A percentile compares a stretch with the other conserved stretches of the same genome.
Evolutionary conservation across 2,113 vertebrate genomes (phyloP).

Genomic region (Galemys pyrenaicus): DNA sequence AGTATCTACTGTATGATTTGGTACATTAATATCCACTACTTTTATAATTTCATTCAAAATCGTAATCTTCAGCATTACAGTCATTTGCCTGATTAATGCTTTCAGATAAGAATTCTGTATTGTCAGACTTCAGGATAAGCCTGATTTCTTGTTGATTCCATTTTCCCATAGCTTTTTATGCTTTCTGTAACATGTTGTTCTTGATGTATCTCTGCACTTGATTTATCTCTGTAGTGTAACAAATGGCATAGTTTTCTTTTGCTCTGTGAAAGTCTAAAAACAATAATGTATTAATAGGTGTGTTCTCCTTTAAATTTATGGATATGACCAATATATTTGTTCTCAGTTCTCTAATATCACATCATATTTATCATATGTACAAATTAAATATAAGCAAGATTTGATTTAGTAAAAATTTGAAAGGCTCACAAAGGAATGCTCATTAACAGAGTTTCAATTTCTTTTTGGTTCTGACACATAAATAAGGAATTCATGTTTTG

Average conservation of each 20-base stretch:
- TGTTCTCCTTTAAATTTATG: background rate
- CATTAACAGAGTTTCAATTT: background rate
- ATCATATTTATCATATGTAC: background rate
- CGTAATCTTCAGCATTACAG: background rate
- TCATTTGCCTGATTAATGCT: background rate
- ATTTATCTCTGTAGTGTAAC: too few relatives aligned
- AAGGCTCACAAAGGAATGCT: background rate
- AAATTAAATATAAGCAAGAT: conserved; percentile 22
- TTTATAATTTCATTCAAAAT: conserved; percentile 35
- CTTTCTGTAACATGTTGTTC: background rate
- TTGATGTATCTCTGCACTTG: background rate
- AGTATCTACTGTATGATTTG: background rate
- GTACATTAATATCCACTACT: background rate
- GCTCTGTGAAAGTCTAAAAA: conserved; percentile 16
- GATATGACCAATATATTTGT: background rate
- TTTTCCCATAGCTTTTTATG: background rate
- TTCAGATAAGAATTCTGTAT: background rate
- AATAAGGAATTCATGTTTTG: background rate
- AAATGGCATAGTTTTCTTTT: background rate
- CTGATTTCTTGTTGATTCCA: background rate
- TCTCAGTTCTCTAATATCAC: background rate
- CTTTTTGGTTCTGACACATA: background rate
- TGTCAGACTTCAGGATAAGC: background rate
- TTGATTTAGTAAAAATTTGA: background rate
- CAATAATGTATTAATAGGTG: background rate